Base-by-base conservation (phyloP, 2,888 invertebrate genomes). In the Pocota personata region DNA sequence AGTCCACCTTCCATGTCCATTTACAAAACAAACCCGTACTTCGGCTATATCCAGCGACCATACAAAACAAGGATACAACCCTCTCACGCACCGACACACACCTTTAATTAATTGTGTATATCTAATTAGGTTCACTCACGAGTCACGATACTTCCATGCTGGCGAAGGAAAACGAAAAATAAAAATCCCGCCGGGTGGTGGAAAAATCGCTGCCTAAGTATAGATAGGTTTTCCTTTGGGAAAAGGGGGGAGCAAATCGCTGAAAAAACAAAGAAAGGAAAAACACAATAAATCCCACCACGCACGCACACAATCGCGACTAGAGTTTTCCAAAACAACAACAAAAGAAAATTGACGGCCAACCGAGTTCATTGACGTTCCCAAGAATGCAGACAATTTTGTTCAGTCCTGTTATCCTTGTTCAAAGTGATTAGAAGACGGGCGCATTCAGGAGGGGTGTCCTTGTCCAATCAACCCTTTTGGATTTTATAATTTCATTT, bases 281-380 rank as follows among this genome's bases (percentile, higher is more conserved):
- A 58, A 48, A 73, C 37, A 57, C 66, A 69, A 60, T 50, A 62
- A 67, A 72, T 19, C 37, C 32, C 14, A 62, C 16, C n/a, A 62
- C 21, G 40, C 55, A 58, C 71, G 16, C 72, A 83, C 67, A 78
- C 48, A 32, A 40, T 14, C 19, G 48, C n/a, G 35, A 50, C 16
- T 43, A 19, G 19, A 14, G 5, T 32, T 80, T 69, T 37, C 46
- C 50, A 67, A 64, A 79, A 78, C 73, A 73, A 83, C 73, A 83
- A 79, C 55, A 79, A 67, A 50, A 27, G 37, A 57, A 60, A 75
- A 66, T 75, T 80, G 79, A 76, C 84, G 84, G 80, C 69, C 75
- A 71, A 30, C 64, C 35, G 84, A 84, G 84, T 84, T 84, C 84
- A 71, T 80, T 84, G 84, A 84, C 75, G 84, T 76, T 71, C 58